Evolutionary conservation across 2,113 vertebrate genomes (phyloP).

Genomic region (Campylorhamphus procurvoides): DNA sequence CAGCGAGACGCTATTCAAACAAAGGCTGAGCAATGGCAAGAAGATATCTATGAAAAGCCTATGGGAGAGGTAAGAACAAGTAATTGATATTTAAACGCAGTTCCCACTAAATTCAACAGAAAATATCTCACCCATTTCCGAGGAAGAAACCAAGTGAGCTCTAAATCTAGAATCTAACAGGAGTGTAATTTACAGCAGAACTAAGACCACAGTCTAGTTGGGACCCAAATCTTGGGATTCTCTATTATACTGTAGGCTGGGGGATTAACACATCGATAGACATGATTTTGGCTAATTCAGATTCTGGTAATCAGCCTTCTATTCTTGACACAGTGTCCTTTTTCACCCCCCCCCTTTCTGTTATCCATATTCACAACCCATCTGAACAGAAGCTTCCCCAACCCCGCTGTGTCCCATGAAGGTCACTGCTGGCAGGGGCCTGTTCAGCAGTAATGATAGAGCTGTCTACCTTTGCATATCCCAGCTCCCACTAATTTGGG

Average conservation of each 20-base stretch:
- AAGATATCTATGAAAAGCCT: constrained; percentile 93
- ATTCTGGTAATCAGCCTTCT: not conserved
- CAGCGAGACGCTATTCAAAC: constrained; percentile 92
- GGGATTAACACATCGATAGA: not conserved
- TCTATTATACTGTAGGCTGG: not conserved
- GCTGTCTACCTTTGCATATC: not conserved
- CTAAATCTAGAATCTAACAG: not conserved
- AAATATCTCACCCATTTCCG: not conserved
- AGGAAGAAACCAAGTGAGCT: not conserved
- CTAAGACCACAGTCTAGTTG: not conserved
- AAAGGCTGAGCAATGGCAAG: constrained; percentile 82
- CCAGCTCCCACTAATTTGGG: not conserved
- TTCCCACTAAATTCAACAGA: not conserved
- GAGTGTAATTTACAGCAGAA: not conserved
- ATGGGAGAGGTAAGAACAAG: constrained; percentile 87
- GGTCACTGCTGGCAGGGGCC: not conserved
- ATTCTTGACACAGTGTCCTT: not conserved
- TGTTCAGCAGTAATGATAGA: not conserved
- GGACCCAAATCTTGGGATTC: not conserved
- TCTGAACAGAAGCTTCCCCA: not conserved
- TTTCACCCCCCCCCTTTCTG: not conserved
- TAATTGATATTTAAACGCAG: not conserved
- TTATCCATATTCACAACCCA: not conserved
- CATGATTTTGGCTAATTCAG: not conserved
- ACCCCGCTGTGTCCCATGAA: not conserved